phyloP scores from a whole-genome alignment of 2,888 invertebrate species.

The Hydraecia micacea region DNA sequence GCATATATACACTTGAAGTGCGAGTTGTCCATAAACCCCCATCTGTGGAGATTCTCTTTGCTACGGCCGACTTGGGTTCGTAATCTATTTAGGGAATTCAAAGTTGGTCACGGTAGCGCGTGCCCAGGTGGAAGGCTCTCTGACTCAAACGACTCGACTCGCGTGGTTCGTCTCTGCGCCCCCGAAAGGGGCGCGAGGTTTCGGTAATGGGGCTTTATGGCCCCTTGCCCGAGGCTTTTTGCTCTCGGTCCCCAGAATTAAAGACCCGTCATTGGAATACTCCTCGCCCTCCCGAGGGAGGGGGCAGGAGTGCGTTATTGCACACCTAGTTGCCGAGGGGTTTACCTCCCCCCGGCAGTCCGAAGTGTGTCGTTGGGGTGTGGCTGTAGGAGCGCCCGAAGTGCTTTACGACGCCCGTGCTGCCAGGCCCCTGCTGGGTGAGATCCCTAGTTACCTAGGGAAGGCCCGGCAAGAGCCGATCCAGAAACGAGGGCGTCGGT shows the following conservation, averaged over 20 bases:
- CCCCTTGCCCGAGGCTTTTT: no score
- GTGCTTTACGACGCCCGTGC: neutral
- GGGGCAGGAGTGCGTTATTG: no score
- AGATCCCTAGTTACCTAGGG: neutral
- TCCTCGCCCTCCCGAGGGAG: no score
- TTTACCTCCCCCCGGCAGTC: neutral
- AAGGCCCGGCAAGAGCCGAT: neutral
- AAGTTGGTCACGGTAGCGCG: neutral
- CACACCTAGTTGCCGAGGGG: no score
- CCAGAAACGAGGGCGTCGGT: neutral
- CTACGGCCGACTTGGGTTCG: neutral
- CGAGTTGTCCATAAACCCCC: neutral
- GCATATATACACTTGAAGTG: neutral
- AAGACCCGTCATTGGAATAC: no score
- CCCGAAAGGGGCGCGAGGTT: no score
- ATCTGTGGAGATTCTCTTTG: neutral
- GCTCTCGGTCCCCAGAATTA: no score
- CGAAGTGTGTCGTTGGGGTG: neutral
- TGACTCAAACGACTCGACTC: neutral
- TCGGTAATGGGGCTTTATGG: no score
- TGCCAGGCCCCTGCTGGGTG: neutral
- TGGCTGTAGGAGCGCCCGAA: neutral
- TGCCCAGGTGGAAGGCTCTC: neutral
- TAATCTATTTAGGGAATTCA: neutral
- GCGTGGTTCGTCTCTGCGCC: no score